Evolutionary conservation across 2,888 invertebrate species (phyloP), one percentile per base, ranked within the genome.

Genomic region (Onchidella celtica): DNA sequence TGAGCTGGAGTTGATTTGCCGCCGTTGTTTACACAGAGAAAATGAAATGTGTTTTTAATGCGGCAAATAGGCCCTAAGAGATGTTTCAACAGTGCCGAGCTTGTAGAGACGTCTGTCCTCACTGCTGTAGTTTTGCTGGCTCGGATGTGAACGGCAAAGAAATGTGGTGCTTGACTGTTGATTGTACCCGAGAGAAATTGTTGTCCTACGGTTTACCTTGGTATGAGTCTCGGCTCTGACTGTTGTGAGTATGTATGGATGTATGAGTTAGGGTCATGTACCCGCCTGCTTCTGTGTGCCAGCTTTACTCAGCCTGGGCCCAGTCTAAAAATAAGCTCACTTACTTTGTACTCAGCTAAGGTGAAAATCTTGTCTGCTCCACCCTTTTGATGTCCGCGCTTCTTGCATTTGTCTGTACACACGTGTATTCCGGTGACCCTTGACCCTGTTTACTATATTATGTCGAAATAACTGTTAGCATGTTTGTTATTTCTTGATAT

Each of bases 51-150:
- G 77, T 55, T 77, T 77, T 55, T 77, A 77, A 77, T 77, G 27
- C 34, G 77, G 57, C 68, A 77, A 77, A 77, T 77, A 77, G 77
- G 77, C 17, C 77, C 77, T 77, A 68, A 68, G 77, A 77, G 77
- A 77, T 77, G 77, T 77, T 77, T 77, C 77, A 66, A 77, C 77
- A 57, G 14, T 57, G 24, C 34, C 34, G 17, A n/a, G 24, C n/a
- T 55, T 68, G 77, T 68, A 55, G 38, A 29, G 47, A 47, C 77
- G 24, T 77, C 77, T 77, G 34, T 68, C 68, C 24, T 65, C 57
- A 4, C 11, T n/a, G 66, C 29, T 57, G 77, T 65, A 57, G 36
- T 63, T 68, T 57, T 65, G n/a, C 32, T 55, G 55, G 47, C 27
- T 63, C 77, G 68, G 77, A 77, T 66, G 55, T 57, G 68, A 65